These are phyloP conservation scores for Pegea sp. DNA, from an alignment of 23 tunicate species.

Conservation along the genomic window DNA sequence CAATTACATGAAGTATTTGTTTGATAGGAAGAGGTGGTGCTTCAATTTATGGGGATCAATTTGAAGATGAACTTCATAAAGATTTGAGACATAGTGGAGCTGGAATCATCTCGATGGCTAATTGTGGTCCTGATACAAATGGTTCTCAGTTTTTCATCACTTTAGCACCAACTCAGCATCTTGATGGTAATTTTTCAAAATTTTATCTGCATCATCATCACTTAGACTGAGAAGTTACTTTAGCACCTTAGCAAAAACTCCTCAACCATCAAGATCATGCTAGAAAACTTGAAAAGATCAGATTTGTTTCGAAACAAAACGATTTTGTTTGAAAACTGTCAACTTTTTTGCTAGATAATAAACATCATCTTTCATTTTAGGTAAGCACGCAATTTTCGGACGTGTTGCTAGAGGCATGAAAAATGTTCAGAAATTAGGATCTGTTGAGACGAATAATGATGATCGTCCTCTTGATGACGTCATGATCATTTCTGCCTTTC, in stretches of 20 bases:
- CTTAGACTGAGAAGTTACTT: no score
- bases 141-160: conserved; percentile 97
- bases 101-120: conserved; percentile 98
- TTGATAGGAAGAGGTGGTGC: conserved; percentile 85
- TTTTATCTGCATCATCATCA: no score
- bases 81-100: conserved; percentile 97
- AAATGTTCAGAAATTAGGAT: conserved; percentile 54
- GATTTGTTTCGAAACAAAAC: no score
- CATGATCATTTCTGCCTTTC: conserved; percentile 22
- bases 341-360: no score
- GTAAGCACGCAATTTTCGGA: conserved; percentile 90
- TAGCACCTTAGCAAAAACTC: no score
- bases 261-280: no score
- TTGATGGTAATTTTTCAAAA: conserved; percentile 91
- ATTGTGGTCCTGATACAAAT: conserved; percentile 89
- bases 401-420: conserved; percentile 75
- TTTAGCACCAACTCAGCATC: conserved; percentile 93
- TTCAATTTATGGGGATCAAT: conserved; percentile 76
- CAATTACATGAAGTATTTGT: no score
- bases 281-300: no score
- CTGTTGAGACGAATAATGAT: conserved; percentile 43
- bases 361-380: no score
- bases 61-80: conserved; percentile 81
- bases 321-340: no score
- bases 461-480: conserved; percentile 85